Evolutionary conservation across 1,140 invertebrate genomes (phyloP).

Genomic region (Orius insidiosus): DNA sequence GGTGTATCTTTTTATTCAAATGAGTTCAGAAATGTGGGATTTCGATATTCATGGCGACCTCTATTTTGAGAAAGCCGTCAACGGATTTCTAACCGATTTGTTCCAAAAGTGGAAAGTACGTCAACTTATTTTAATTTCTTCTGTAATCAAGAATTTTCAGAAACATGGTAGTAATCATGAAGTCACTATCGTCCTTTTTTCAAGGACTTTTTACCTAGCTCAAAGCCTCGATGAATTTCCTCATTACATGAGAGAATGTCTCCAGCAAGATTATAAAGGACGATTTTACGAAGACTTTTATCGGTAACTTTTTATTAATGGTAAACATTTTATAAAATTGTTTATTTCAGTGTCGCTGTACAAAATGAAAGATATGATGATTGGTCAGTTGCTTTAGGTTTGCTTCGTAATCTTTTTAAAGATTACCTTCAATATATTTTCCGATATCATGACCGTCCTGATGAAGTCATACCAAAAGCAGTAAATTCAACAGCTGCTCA

Average conservation of each 20-base stretch:
- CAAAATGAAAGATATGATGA: slow-evolving; percentile 98
- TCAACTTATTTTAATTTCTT: slow-evolving; percentile 8
- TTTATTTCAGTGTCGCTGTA: slow-evolving; percentile 59
- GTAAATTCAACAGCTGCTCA: slow-evolving; percentile 85
- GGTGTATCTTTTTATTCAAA: slow-evolving; percentile 94
- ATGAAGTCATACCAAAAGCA: slow-evolving; percentile 56
- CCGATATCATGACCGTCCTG: slow-evolving; percentile 56
- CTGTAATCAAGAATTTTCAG: slow-evolving; percentile 27
- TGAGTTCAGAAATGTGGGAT: slow-evolving; percentile 99
- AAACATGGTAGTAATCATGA: slow-evolving; percentile 89
- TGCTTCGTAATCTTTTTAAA: slow-evolving; percentile 73
- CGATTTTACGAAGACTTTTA: slow-evolving; percentile 98
- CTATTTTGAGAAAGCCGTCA: slow-evolving; percentile 91
- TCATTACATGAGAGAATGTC: slow-evolving; percentile 70
- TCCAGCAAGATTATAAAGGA: slow-evolving; percentile 87
- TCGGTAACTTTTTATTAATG: slow-evolving; percentile 33
- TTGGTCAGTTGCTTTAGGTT: slow-evolving; percentile 77
- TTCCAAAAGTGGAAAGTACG: slow-evolving; percentile 90
- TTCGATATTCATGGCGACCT: slow-evolving; percentile 97
- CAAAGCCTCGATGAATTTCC: slow-evolving; percentile 84
- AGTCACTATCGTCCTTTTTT: slow-evolving; percentile 95
- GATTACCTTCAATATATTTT: slow-evolving; percentile 79
- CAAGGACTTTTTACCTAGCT: slow-evolving; percentile 88
- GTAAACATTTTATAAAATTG: slow-evolving; percentile 2
- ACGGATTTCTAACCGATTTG: slow-evolving; percentile 91